phyloP scores from a whole-genome alignment of 2,113 vertebrate genomes.

The Perca flavescens region DNA sequence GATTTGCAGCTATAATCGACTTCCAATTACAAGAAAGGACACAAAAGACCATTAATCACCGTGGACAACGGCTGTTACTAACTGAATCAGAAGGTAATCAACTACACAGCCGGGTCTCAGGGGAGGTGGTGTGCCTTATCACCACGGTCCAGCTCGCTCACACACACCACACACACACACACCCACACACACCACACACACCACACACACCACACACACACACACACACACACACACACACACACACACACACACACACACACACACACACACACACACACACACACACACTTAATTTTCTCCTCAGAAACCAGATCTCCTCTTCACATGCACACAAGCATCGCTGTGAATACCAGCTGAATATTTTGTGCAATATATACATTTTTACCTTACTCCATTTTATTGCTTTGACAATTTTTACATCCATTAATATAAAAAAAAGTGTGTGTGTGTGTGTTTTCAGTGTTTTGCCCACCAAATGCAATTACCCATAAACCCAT shows the following conservation, averaged over 20 bases:
- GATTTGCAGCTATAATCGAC: slow-evolving; percentile 26
- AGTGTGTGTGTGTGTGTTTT: no score
- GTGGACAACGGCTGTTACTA: slow-evolving; percentile 41
- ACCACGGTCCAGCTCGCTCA: slow-evolving; percentile 40
- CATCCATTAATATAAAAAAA: no score
- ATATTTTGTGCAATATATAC: no score
- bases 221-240: slow-evolving; percentile 6
- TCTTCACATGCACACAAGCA: no score
- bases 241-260: slow-evolving; percentile 8
- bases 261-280: slow-evolving; percentile 12
- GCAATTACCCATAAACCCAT: no score
- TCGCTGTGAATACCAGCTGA: no score
- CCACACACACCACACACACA: slow-evolving; percentile 35
- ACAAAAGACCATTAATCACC: slow-evolving; percentile 55
- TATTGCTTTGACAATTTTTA: no score
- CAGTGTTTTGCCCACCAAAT: no score
- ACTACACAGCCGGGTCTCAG: slow-evolving; percentile 28
- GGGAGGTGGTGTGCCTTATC: slow-evolving; percentile 56
- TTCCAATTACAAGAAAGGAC: slow-evolving; percentile 47
- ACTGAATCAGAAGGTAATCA: slow-evolving; percentile 50
- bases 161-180: slow-evolving; percentile 18
- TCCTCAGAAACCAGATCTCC: no score
- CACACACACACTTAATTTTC: neutral
- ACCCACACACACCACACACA: slow-evolving; percentile 25
- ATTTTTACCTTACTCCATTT: no score